These are phyloP conservation scores for Anguilla marmorata DNA, from an alignment of 2,797 vertebrate genomes.

Conservation along the genomic window DNA sequence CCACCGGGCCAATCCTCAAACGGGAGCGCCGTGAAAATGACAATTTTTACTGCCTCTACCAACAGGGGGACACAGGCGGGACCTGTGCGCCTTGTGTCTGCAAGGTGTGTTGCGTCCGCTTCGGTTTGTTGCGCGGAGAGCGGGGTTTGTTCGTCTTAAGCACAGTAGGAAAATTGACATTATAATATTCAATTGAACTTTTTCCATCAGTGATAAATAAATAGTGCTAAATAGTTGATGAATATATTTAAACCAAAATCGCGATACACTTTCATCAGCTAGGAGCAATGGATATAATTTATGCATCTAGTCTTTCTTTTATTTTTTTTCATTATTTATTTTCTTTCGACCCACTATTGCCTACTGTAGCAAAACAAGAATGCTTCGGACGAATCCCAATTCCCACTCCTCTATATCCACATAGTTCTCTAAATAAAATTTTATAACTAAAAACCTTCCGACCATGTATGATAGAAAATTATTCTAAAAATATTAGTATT, in stretches of 20 bases:
- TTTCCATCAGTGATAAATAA: background rate
- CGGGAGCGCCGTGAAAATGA: constrained; percentile 53
- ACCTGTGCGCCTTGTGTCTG: constrained; percentile 58
- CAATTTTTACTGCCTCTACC: constrained; percentile 57
- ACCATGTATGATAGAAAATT: too few relatives aligned
- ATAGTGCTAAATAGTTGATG: background rate
- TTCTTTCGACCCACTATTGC: background rate
- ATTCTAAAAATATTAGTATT: background rate
- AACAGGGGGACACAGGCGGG: constrained; percentile 67
- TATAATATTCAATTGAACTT: background rate
- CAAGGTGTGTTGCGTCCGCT: constrained; percentile 25
- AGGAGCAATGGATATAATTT: background rate
- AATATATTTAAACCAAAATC: background rate
- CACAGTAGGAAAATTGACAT: background rate
- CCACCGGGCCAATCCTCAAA: constrained; percentile 88
- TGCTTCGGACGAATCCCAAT: background rate
- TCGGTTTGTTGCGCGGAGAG: background rate
- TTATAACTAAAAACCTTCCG: background rate
- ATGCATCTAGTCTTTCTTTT: background rate
- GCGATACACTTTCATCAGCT: background rate
- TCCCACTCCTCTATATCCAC: background rate
- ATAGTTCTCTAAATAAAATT: background rate
- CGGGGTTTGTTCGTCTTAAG: background rate
- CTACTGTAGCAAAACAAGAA: background rate
- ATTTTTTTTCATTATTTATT: background rate